Evolutionary conservation across 2,797 vertebrate genomes (phyloP).

Genomic region (Propithecus deckenii): DNA sequence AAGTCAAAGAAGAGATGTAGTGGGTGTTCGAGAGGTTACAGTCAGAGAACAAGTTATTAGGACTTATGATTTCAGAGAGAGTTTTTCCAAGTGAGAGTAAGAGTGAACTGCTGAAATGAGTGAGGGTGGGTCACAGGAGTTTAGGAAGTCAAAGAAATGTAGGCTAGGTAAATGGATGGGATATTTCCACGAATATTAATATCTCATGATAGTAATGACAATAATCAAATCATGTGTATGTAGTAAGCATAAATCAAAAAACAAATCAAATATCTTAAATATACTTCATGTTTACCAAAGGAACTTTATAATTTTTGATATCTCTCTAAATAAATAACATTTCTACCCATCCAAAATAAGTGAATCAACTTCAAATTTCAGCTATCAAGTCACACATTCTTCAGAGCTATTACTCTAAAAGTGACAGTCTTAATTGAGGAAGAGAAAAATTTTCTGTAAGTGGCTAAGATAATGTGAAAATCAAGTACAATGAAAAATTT

Average conservation of each 20-base stretch:
- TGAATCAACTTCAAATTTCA: conserved; percentile 22
- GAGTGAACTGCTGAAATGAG: not conserved
- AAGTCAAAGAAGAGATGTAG: not conserved
- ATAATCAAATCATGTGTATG: not conserved
- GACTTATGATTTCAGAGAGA: not conserved
- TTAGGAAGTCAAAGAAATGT: not conserved
- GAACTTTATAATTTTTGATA: not conserved
- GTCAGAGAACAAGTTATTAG: not conserved
- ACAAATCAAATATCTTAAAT: conserved; percentile 7
- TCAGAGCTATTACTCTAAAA: not conserved
- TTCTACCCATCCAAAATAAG: not conserved
- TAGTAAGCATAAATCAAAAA: not conserved
- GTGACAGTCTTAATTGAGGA: not conserved
- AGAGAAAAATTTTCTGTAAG: not conserved
- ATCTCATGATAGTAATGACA: not conserved
- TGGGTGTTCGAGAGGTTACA: not conserved
- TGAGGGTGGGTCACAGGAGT: not conserved
- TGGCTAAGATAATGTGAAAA: not conserved
- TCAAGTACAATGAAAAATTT: not conserved
- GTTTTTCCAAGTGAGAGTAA: not conserved
- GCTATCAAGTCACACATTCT: not conserved
- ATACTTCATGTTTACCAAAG: not conserved
- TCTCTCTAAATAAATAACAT: conserved; percentile 5
- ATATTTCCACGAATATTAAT: not conserved
- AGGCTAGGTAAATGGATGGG: not conserved